A percentile compares a stretch with the other conserved stretches of the same genome.
phyloP scores from a whole-genome alignment of 2,888 invertebrate genomes.

The Hyposoter dolosus region DNA sequence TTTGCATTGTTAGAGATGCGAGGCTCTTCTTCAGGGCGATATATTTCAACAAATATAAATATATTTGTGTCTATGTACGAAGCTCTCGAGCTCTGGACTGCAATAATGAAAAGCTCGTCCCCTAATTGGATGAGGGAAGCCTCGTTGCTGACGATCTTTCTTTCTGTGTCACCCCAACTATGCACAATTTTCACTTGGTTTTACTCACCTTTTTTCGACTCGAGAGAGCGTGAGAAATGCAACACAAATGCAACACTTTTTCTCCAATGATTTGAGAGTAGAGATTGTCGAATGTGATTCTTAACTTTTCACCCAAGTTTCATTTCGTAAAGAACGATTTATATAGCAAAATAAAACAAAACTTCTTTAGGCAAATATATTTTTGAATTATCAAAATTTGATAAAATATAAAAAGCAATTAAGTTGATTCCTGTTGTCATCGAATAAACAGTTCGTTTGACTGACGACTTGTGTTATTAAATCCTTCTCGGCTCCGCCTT shows the following conservation, averaged over 20 bases:
- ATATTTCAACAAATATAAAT: slow-evolving; percentile 2
- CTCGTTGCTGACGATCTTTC: slow-evolving; percentile 75
- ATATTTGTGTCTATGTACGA: slow-evolving; percentile 11
- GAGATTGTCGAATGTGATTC: slow-evolving; percentile 11
- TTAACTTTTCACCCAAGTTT: background rate
- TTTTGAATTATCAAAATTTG: background rate
- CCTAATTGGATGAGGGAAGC: slow-evolving; percentile 83
- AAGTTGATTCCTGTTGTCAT: background rate
- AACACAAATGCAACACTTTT: slow-evolving; percentile 11
- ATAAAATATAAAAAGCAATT: background rate
- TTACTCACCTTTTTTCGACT: slow-evolving; percentile 34
- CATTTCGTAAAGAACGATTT: background rate
- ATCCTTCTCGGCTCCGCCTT: background rate
- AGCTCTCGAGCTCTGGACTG: slow-evolving; percentile 59
- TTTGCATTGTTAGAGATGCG: slow-evolving; percentile 30
- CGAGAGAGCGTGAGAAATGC: slow-evolving; percentile 47
- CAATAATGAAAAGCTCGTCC: slow-evolving; percentile 76
- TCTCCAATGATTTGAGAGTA: background rate
- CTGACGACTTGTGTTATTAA: slow-evolving; percentile 17
- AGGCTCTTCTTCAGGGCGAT: slow-evolving; percentile 53
- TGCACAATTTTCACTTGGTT: slow-evolving; percentile 55
- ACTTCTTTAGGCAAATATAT: background rate
- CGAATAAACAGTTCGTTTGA: slow-evolving; percentile 45
- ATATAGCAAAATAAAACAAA: background rate
- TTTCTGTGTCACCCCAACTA: slow-evolving; percentile 79